Conservation (phyloP, 2,797 vertebrate species). For the Pangasius mekongensis region DNA sequence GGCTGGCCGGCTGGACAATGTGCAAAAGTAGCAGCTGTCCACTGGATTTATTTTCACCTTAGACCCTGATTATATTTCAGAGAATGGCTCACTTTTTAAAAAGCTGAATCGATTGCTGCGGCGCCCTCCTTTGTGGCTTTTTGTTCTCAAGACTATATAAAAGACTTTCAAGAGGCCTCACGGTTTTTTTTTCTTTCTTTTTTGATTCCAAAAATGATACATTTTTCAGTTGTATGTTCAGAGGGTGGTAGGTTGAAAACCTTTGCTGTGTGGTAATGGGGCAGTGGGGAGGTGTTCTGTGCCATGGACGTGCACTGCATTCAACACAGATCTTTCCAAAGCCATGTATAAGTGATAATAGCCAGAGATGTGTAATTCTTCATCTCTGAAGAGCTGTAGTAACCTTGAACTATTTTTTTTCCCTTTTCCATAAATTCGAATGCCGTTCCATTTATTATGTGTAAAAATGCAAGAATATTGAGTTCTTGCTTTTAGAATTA, state of each 20-base stretch:
- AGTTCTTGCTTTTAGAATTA: slow-evolving; percentile 42
- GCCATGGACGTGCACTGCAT: slow-evolving; percentile 17
- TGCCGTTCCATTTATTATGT: slow-evolving; percentile 41
- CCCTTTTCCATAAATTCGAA: slow-evolving; percentile 19
- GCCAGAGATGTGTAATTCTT: slow-evolving; percentile 29
- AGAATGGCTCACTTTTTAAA: slow-evolving; percentile 44
- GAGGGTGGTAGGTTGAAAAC: slow-evolving; percentile 21
- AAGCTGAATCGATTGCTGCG: slow-evolving; percentile 29
- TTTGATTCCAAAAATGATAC: slow-evolving; percentile 30
- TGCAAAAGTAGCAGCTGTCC: slow-evolving; percentile 55
- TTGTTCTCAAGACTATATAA: slow-evolving; percentile 38
- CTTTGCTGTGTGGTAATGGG: slow-evolving; percentile 5
- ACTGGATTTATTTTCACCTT: slow-evolving; percentile 58
- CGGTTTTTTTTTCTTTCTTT: slow-evolving; percentile 6
- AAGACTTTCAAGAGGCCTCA: slow-evolving; percentile 4
- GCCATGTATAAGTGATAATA: slow-evolving; percentile 17
- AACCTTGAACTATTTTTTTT: slow-evolving; percentile 23
- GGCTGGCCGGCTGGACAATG: slow-evolving; percentile 40
- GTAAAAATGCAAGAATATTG: slow-evolving; percentile 29
- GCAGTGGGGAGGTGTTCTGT: slow-evolving; percentile 24
- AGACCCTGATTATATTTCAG: slow-evolving; percentile 53
- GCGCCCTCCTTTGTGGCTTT: slow-evolving; percentile 27
- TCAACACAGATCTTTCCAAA: slow-evolving; percentile 12
- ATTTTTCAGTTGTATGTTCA: slow-evolving; percentile 32
- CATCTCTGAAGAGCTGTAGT: slow-evolving; percentile 6